Base-by-base conservation (phyloP, 2,797 vertebrate species). In the Pseudochirops cupreus region DNA sequence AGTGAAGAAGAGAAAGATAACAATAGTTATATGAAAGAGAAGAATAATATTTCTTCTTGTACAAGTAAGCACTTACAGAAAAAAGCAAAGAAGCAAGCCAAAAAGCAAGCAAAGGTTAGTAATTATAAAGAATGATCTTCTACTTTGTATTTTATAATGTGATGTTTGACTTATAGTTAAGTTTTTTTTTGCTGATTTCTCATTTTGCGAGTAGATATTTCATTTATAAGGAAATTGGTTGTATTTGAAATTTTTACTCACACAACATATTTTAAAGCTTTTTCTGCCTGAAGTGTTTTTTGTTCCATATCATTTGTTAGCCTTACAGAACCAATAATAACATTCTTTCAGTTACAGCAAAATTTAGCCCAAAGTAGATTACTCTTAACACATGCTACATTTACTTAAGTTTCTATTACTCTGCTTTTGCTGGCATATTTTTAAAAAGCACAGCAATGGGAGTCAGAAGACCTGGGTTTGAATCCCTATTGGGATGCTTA, bases 31-130 rank as follows among this genome's bases (percentile, higher is more conserved):
- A 97, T 98, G 91, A 99, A 99, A 50, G 98, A 99, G 55, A 99
- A 98, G 91, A 98, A 98, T 39, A 99, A 99, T 28, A 39, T 97
- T 93, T 98, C 98, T 52, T 96, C 97, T 1, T 99, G 98, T 59
- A 90, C 98, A 90, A 99, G 99, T 98, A 99, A 99, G 97, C 99
- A 99, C 98, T 99, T 99, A 97, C 99, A 99, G 98, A 99, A 99
- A 98, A 99, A 99, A 97, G 99, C 98, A 28, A 99, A 99, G 98
- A 99, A 99, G 95, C 99, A 99, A 97, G 99, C 99, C 56, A 99
- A 99, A 98, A 99, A 99, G 97, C 99, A 99, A 98, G 99, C 99
- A 90, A 99, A 99, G 99, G 99, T 99, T 98, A 89, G 98, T 98
- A 95, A 95, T 90, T 55, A 13, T 26, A 52, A 67, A 33, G 67